Percentiles rank a stretch among this genome's conserved stretches.
These are phyloP conservation scores for Microcaecilia unicolor DNA, from an alignment of 2,797 vertebrate species.

Conservation along the genomic window DNA sequence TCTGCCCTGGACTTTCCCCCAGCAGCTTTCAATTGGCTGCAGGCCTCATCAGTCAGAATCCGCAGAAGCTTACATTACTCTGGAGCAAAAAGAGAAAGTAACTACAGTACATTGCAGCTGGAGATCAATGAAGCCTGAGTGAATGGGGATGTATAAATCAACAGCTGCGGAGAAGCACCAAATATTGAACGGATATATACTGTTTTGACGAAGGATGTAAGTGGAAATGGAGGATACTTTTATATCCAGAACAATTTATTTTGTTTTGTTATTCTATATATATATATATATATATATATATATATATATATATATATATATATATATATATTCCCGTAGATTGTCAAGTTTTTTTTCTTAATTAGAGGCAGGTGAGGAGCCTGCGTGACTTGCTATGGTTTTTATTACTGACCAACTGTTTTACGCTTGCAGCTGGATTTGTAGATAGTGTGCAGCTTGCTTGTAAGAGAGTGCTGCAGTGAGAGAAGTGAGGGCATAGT, in stretches of 20 bases:
- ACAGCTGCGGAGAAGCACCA: slow-evolving; percentile 7
- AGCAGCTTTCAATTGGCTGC: slow-evolving; percentile 8
- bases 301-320: too few species aligned
- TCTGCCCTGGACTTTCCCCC: slow-evolving; percentile 12
- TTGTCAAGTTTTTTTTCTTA: too few species aligned
- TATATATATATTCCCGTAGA: too few species aligned
- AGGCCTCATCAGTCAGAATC: slow-evolving; percentile 45
- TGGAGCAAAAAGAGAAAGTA: slow-evolving; percentile 76
- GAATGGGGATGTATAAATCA: slow-evolving; percentile 50
- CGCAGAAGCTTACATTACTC: slow-evolving; percentile 58
- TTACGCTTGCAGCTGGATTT: background rate
- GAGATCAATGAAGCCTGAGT: slow-evolving; percentile 61
- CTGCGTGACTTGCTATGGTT: rapidly evolving
- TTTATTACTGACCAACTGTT: background rate
- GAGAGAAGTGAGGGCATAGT: background rate
- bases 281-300: too few species aligned
- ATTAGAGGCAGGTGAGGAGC: too few species aligned
- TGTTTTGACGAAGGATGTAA: slow-evolving; percentile 32
- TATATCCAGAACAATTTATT: background rate
- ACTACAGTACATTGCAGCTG: slow-evolving; percentile 71
- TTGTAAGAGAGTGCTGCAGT: background rate
- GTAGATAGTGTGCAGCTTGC: background rate
- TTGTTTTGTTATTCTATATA: background rate
- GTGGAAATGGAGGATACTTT: slow-evolving; percentile 3
- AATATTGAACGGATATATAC: slow-evolving; percentile 15